phyloP scores from a whole-genome alignment of 1,140 invertebrate species.

The Zaprionus camerounensis region DNA sequence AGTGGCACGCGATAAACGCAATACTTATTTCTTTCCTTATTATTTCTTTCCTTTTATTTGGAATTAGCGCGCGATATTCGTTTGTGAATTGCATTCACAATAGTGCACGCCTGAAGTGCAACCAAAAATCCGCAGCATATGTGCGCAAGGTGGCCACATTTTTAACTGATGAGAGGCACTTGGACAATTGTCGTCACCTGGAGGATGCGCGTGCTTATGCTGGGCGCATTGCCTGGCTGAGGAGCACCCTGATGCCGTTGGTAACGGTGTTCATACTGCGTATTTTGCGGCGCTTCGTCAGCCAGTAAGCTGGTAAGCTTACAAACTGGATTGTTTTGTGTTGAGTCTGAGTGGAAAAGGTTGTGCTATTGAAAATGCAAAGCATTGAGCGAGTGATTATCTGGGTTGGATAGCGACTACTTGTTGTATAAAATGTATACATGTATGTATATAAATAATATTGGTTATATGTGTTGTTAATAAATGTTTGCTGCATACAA shows the following conservation, averaged over 20 bases:
- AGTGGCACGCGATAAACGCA: not conserved
- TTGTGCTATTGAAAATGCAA: slow-evolving; percentile 66
- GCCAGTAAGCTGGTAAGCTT: not conserved
- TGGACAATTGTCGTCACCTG: slow-evolving; percentile 70
- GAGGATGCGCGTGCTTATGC: slow-evolving; percentile 60
- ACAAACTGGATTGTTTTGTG: not conserved
- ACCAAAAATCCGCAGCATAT: slow-evolving; percentile 75
- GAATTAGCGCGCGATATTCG: slow-evolving; percentile 68
- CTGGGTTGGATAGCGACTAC: slow-evolving; percentile 68
- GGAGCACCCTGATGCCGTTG: slow-evolving; percentile 24
- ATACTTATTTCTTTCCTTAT: not conserved
- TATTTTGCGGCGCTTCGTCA: slow-evolving; percentile 9
- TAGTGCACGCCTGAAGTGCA: slow-evolving; percentile 73
- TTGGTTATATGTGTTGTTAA: not conserved
- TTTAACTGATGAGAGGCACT: slow-evolving; percentile 70
- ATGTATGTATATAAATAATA: not conserved
- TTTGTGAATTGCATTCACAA: slow-evolving; percentile 80
- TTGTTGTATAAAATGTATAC: slow-evolving; percentile 23
- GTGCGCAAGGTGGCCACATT: slow-evolving; percentile 79
- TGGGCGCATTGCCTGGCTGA: slow-evolving; percentile 11
- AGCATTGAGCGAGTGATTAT: slow-evolving; percentile 57
- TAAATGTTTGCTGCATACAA: not conserved
- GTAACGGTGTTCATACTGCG: slow-evolving; percentile 21
- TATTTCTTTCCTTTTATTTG: not conserved
- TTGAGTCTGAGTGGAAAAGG: slow-evolving; percentile 11